phyloP scores from a whole-genome alignment of 2,113 vertebrate species.

The Drymodes brunneopygia region DNA sequence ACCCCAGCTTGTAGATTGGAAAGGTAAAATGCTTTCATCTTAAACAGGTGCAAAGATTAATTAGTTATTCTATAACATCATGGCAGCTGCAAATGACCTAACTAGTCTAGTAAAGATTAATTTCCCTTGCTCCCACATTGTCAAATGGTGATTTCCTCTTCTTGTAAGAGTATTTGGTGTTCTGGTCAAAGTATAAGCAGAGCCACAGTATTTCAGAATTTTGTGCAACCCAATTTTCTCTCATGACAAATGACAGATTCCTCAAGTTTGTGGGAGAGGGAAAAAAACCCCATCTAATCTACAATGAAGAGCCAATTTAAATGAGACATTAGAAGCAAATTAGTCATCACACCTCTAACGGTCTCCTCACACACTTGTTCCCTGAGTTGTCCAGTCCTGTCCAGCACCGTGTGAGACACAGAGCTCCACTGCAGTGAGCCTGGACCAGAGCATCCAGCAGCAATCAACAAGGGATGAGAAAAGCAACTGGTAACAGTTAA shows the following conservation, averaged over 20 bases:
- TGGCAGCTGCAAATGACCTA: neutral
- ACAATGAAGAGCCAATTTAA: neutral
- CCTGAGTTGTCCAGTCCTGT: neutral
- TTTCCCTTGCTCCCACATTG: neutral
- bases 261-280: neutral
- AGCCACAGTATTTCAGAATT: neutral
- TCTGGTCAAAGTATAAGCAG: neutral
- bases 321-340: neutral
- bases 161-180: neutral
- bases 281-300: neutral
- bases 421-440: neutral
- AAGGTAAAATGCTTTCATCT: neutral
- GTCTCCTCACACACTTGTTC: neutral
- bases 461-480: neutral
- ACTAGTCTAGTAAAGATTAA: neutral
- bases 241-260: neutral
- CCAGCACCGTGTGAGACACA: neutral
- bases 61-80: neutral
- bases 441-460: neutral
- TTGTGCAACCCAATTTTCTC: neutral
- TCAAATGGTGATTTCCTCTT: neutral
- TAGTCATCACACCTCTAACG: neutral
- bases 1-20: neutral
- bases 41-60: neutral
- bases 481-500: neutral